phyloP scores from a whole-genome alignment of 1,140 invertebrate genomes.

The Paracyclopina nana region DNA sequence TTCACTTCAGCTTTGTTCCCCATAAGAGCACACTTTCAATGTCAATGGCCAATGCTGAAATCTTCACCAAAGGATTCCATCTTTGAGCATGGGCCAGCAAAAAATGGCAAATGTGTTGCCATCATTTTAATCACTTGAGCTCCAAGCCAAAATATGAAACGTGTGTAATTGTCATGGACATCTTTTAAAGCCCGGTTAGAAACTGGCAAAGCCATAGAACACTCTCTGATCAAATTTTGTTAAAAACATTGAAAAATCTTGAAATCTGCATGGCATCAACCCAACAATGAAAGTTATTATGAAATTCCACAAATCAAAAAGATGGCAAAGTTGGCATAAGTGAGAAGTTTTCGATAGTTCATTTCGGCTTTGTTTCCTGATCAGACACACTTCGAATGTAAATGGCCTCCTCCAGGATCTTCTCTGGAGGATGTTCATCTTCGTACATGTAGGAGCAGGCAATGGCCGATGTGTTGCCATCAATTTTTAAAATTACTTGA shows the following conservation, averaged over 20 bases:
- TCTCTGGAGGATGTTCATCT: slow-evolving; percentile 48
- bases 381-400: slow-evolving; percentile 88
- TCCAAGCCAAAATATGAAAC: slow-evolving; percentile 74
- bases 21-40: slow-evolving; percentile 88
- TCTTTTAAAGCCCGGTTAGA: too few species aligned
- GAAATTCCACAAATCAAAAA: too few species aligned
- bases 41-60: slow-evolving; percentile 69
- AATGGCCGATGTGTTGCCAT: slow-evolving; percentile 78
- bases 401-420: slow-evolving; percentile 61
- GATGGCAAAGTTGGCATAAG: too few species aligned
- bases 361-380: slow-evolving; percentile 69
- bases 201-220: too few species aligned
- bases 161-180: slow-evolving; percentile 90
- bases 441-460: slow-evolving; percentile 83
- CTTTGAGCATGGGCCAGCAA: slow-evolving; percentile 75
- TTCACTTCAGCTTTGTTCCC: slow-evolving; percentile 56
- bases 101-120: slow-evolving; percentile 82
- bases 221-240: too few species aligned
- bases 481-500: slow-evolving; percentile 77
- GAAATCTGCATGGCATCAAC: too few species aligned
- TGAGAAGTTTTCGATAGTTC: too few species aligned
- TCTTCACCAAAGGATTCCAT: slow-evolving; percentile 46
- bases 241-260: too few species aligned
- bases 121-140: slow-evolving; percentile 77
- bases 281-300: too few species aligned